Evolutionary conservation across 2,113 vertebrate species (phyloP).

Genomic region (Brienomyrus longianalis): DNA sequence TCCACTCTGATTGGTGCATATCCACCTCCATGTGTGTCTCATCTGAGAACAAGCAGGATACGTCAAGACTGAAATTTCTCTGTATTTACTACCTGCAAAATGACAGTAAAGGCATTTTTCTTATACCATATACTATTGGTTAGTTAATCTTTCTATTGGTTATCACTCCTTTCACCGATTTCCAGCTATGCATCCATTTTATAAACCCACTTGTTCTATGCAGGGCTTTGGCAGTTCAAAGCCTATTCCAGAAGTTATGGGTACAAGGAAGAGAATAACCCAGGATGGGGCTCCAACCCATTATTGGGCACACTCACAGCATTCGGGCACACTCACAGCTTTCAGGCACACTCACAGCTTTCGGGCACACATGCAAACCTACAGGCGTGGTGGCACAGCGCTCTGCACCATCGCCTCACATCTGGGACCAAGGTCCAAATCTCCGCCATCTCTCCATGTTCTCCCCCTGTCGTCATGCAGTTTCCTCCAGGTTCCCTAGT

Average conservation of each 20-base stretch:
- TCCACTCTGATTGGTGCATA: not conserved
- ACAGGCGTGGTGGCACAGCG: not conserved
- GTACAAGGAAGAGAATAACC: not conserved
- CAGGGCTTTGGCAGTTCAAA: not conserved
- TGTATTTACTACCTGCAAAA: not conserved
- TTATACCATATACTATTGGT: not conserved
- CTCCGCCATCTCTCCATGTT: not conserved
- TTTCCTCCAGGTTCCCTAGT: not conserved
- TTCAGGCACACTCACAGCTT: not conserved
- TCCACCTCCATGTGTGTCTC: not conserved
- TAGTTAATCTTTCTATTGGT: not conserved
- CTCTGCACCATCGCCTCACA: not conserved
- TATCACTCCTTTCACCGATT: not conserved
- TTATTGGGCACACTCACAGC: not conserved
- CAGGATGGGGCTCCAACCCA: not conserved
- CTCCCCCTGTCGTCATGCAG: not conserved
- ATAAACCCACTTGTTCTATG: not conserved
- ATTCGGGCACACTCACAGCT: not conserved
- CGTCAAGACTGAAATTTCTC: not conserved
- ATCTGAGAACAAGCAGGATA: not conserved
- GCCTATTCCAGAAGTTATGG: not conserved
- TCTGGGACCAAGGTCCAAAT: not conserved
- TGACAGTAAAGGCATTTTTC: not conserved
- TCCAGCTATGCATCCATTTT: not conserved
- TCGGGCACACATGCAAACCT: not conserved